Evolutionary conservation across 2,797 vertebrate genomes (phyloP).

Genomic region (Anguilla pacifica): DNA sequence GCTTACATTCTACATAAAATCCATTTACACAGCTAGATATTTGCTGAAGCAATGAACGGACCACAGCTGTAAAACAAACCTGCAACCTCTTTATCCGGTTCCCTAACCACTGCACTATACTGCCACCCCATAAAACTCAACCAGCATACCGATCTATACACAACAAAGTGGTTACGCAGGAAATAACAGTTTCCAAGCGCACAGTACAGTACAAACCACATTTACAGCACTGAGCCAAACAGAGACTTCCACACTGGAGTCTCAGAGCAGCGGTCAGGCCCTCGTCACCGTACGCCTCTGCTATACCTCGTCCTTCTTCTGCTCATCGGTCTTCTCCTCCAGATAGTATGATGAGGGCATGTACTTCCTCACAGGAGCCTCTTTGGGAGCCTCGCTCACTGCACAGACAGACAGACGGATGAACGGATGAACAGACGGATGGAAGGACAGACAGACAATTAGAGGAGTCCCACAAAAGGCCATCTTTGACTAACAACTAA

Average conservation of each 20-base stretch:
- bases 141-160: no score
- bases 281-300: not conserved
- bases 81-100: not conserved
- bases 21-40: not conserved
- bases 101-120: not conserved
- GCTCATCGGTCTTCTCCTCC: conserved; percentile 92
- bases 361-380: conserved; percentile 80
- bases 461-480: not conserved
- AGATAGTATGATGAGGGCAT: conserved; percentile 84
- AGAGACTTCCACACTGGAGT: not conserved
- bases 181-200: not conserved
- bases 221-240: not conserved
- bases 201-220: not conserved
- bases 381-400: conserved; percentile 92
- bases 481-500: not conserved
- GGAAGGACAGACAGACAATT: not conserved
- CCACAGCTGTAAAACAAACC: not conserved
- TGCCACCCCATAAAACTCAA: not conserved
- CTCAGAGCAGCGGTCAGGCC: not conserved
- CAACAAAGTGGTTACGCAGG: no score
- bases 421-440: no score
- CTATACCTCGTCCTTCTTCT: conserved; percentile 94
- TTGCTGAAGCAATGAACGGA: no score
- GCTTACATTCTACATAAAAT: not conserved
- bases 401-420: conserved; percentile 26